These are phyloP conservation scores for Centroberyx gerrardi DNA, from an alignment of 2,797 vertebrate genomes.

Conservation along the genomic window DNA sequence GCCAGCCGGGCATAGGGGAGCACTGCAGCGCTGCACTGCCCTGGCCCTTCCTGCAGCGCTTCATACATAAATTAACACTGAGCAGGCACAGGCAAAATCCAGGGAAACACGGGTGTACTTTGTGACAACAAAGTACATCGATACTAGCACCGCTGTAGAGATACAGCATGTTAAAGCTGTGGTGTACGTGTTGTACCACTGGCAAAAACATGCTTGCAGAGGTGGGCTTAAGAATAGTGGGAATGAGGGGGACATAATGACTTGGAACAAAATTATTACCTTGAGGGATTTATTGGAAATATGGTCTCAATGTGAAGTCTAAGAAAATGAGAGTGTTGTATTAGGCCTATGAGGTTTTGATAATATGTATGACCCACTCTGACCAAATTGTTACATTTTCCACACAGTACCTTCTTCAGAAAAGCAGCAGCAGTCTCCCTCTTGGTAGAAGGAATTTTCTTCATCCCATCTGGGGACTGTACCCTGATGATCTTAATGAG, in stretches of 20 bases:
- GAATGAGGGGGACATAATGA: neutral
- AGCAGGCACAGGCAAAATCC: constrained; percentile 1
- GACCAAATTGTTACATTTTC: neutral
- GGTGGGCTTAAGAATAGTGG: neutral
- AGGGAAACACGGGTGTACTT: neutral
- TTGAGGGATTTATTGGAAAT: neutral
- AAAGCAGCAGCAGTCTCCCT: constrained; percentile 93
- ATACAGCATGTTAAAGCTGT: neutral
- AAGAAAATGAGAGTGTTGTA: neutral
- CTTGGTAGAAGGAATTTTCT: constrained; percentile 93
- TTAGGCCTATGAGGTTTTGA: neutral
- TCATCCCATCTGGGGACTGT: constrained; percentile 97
- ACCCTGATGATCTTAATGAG: constrained; percentile 91
- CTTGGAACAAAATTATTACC: neutral
- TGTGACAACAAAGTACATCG: neutral
- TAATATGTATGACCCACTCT: neutral
- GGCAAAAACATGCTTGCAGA: neutral
- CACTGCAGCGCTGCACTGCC: constrained; percentile 33
- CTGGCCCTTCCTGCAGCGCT: constrained; percentile 27
- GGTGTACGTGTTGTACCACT: neutral
- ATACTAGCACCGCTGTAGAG: neutral
- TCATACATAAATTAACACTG: constrained; percentile 57
- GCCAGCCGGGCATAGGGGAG: neutral
- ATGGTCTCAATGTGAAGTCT: neutral
- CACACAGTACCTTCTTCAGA: constrained; percentile 92